phyloP scores from a whole-genome alignment of 2,888 invertebrate genomes.

The Drosophila ezoana region DNA sequence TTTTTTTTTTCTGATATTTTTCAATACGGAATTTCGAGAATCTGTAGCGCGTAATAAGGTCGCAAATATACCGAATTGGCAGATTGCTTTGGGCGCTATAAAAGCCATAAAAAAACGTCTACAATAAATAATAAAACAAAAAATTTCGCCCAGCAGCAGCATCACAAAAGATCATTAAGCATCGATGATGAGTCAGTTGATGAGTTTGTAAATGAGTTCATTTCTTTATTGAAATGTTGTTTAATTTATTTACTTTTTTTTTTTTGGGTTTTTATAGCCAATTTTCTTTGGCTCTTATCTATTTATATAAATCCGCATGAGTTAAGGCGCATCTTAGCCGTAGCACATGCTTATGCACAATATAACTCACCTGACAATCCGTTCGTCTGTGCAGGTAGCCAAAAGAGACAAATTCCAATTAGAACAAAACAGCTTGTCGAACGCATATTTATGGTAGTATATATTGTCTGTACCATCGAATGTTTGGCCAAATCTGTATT shows the following conservation, averaged over 20 bases:
- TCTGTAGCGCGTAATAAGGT: slow-evolving; percentile 44
- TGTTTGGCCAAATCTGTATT: slow-evolving; percentile 40
- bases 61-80: slow-evolving; percentile 24
- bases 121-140: slow-evolving; percentile 4
- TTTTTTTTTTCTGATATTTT: slow-evolving; percentile 8
- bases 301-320: slow-evolving; percentile 26
- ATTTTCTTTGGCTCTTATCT: slow-evolving; percentile 27
- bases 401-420: slow-evolving; percentile 11
- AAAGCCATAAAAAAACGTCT: slow-evolving; percentile 35
- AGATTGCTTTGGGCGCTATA: slow-evolving; percentile 39
- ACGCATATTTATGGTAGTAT: slow-evolving; percentile 22
- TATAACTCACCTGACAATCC: slow-evolving; percentile 52
- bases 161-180: slow-evolving; percentile 43
- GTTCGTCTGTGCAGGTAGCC: not conserved
- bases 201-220: slow-evolving; percentile 62
- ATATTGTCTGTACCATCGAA: slow-evolving; percentile 14
- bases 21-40: slow-evolving; percentile 44
- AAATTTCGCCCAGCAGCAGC: slow-evolving; percentile 13
- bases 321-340: slow-evolving; percentile 19
- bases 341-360: slow-evolving; percentile 21
- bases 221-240: slow-evolving; percentile 33
- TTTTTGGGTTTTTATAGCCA: slow-evolving; percentile 12
- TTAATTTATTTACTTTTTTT: not conserved
- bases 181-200: slow-evolving; percentile 49
- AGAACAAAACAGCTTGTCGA: slow-evolving; percentile 13